Base-by-base conservation (phyloP, 2,113 vertebrate genomes). In the Phylloscopus whistleri region DNA sequence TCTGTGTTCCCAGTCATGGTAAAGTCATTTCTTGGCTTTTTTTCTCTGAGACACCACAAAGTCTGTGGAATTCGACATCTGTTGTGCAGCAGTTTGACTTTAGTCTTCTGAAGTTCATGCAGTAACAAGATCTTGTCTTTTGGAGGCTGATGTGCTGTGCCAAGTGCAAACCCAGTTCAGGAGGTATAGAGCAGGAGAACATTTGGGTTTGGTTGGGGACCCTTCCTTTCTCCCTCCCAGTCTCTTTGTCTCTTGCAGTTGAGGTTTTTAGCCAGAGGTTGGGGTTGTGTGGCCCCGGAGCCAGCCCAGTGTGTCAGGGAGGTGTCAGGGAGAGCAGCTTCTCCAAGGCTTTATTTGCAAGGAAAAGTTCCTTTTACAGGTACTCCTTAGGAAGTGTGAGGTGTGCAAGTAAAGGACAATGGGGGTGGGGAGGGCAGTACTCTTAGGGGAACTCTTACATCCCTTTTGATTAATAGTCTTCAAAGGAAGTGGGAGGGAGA, bases 151-250 rank as follows among this genome's bases (percentile, higher is more conserved):
- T 21, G 8, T 31, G 26, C 44, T 72, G 63, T n/a, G 16, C 18
- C 64, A 30, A 33, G 66, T 31, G 46, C 53, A 44, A 23, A 15
- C 10, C 26, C 27, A 22, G 14, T 5, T 46, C 0, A 31, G 74
- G 62, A 91, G 68, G 43, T 19, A 0, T 4, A 3, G 28, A 7
- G 13, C 13, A 22, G 74, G 33, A 37, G 30, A 11, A 7, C 2
- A 0, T 33, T 37, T 49, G 52, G 48, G 33, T 14, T 74, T 53
- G 16, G 0, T 1, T 4, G 12, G 35, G 20, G 16, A 16, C 3
- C 67, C 12, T 37, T 52, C 9, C 8, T 16, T 55, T 18, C 11
- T 58, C 18, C 51, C 41, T 21, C 30, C 22, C 14, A 1, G 6
- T 49, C 7, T 28, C 15, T 26, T 5, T n/a, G n/a, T 37, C 31